Evolutionary conservation across 1,140 invertebrate genomes (phyloP).

Genomic region (Aphaenogaster rudis): DNA sequence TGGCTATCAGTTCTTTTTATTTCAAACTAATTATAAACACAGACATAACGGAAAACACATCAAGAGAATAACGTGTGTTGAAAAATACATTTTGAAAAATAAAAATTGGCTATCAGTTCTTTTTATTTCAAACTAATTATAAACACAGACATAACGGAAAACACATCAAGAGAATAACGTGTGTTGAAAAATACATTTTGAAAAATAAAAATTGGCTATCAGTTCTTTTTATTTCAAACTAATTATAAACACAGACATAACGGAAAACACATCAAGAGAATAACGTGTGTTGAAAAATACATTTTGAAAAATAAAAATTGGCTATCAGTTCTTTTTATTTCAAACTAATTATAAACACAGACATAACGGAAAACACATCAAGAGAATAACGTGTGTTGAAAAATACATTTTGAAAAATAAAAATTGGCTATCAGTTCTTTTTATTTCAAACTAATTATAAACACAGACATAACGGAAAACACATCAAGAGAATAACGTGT

Average conservation of each 20-base stretch:
- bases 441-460: conserved; percentile 6
- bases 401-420: neutral
- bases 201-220: neutral
- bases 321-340: neutral
- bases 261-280: neutral
- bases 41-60: neutral
- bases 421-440: neutral
- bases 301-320: neutral
- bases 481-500: neutral
- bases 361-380: no score
- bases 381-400: neutral
- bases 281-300: neutral
- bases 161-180: neutral
- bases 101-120: neutral
- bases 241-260: neutral
- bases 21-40: neutral
- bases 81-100: neutral
- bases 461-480: neutral
- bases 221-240: neutral
- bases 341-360: neutral
- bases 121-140: conserved; percentile 4
- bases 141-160: no score
- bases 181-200: neutral
- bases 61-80: neutral
- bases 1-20: neutral